phyloP scores from a whole-genome alignment of 1,140 invertebrate species.

The Delia radicum region DNA sequence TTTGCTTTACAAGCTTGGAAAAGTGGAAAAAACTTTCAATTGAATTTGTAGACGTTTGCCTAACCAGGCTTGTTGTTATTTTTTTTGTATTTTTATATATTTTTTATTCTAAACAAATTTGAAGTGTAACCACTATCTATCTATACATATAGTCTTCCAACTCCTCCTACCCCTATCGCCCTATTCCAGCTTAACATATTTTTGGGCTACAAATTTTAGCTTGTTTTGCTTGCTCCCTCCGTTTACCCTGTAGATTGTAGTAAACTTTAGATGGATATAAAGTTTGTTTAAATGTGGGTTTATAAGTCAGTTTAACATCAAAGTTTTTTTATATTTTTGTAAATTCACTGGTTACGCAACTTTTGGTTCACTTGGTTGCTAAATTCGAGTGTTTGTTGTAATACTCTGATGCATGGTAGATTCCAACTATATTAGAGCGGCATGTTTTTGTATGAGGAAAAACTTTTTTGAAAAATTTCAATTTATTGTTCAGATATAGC shows the following conservation, averaged over 20 bases:
- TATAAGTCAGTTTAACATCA: conserved; percentile 30
- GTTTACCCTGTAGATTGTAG: not conserved
- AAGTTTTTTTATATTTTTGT: conserved; percentile 24
- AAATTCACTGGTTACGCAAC: conserved; percentile 17
- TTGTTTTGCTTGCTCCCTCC: not conserved
- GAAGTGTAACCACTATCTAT: not conserved
- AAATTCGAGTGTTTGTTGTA: conserved; percentile 8
- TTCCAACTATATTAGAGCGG: no score
- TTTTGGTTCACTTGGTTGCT: conserved; percentile 7
- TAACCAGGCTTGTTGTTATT: conserved; percentile 11
- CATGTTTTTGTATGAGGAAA: no score
- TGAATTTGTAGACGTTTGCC: conserved; percentile 29
- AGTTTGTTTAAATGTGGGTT: conserved; percentile 28
- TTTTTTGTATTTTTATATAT: not conserved
- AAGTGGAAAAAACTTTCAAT: conserved; percentile 30
- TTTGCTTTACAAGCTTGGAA: conserved; percentile 24
- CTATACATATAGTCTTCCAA: no score
- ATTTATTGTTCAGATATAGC: no score
- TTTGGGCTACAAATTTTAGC: conserved; percentile 7
- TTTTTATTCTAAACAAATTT: not conserved
- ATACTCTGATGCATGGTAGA: no score
- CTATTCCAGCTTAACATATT: not conserved
- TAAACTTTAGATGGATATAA: conserved; percentile 14
- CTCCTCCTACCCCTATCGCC: not conserved
- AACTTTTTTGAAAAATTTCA: no score